Conservation (phyloP, 2,888 invertebrate species). For the Drosophila anomelani region DNA sequence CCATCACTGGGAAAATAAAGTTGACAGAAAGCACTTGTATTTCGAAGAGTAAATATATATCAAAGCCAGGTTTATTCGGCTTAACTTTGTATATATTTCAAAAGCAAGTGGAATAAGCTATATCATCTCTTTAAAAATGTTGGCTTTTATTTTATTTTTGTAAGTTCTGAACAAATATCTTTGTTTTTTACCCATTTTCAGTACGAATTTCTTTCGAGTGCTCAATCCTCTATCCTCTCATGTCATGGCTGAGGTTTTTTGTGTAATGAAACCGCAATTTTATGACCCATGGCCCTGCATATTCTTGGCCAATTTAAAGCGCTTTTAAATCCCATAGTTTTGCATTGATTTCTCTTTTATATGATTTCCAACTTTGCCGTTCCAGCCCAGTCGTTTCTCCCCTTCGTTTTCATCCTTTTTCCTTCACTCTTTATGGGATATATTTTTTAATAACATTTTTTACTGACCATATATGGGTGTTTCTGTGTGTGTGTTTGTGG, state of each 20-base stretch:
- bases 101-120: background rate
- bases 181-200: background rate
- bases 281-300: constrained; percentile 73
- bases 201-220: constrained; percentile 1
- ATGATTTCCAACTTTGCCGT: constrained; percentile 68
- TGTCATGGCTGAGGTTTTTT: constrained; percentile 45
- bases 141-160: background rate
- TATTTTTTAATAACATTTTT: constrained; percentile 70
- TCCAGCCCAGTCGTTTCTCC: constrained; percentile 9
- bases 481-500: constrained; percentile 35
- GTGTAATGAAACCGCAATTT: constrained; percentile 66
- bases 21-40: too few species aligned
- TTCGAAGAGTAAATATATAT: too few species aligned
- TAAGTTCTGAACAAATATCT: background rate
- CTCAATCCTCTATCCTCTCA: constrained; percentile 20
- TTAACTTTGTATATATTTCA: background rate
- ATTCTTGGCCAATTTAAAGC: constrained; percentile 74
- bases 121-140: background rate
- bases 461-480: constrained; percentile 37
- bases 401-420: constrained; percentile 9
- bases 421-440: constrained; percentile 34
- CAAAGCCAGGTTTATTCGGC: too few species aligned
- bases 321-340: constrained; percentile 72
- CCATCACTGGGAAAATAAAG: background rate
- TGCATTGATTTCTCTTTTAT: constrained; percentile 74